Evolutionary conservation across 2,113 vertebrate species (phyloP), one percentile per base, ranked within the genome.

Genomic region (Athene cunicularia): DNA sequence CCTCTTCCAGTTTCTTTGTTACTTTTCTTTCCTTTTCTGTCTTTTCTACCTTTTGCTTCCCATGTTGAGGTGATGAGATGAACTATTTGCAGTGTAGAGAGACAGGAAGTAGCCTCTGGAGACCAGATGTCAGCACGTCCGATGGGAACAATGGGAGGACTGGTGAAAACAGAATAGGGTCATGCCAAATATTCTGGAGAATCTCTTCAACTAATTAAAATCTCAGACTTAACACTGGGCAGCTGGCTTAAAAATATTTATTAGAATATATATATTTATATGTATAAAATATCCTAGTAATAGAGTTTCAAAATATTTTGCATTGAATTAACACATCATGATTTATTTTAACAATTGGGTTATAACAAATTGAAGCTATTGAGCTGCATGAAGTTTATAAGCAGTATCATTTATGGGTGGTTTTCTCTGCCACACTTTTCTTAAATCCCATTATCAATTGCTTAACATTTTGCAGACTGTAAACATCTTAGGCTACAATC

Each of bases 71-170:
- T 2, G 5, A 60, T 26, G 75, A 70, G 56, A 43, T 90, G 82
- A 95, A 75, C 92, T 88, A 86, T 50, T 74, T 93, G 75, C 59
- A 89, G 64, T 3, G n/a, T 8, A 71, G 21, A 43, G 28, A 58
- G 26, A 88, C 55, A 63, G 47, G 66, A 94, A 94, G 76, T 21
- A 87, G 56, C 60, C 80, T 73, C 95, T 68, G 84, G 95, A 84
- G 59, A 96, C 32, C 83, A 86, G 55, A 91, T 84, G 86, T 86
- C 85, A 92, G 63, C 53, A 77, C 0, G 0, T 53, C 13, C 1
- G 0, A 39, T 9, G 26, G 76, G 28, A 88, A 47, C 72, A 59
- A 41, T 1, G 6, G 45, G 37, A 88, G 12, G 26, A 55, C 82
- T 86, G 6, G 1, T 52, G 56, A 81, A 70, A 62, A 70, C 49